These are phyloP conservation scores for Pristionchus entomophagus DNA, from an alignment of 2,888 invertebrate species.

Conservation along the genomic window DNA sequence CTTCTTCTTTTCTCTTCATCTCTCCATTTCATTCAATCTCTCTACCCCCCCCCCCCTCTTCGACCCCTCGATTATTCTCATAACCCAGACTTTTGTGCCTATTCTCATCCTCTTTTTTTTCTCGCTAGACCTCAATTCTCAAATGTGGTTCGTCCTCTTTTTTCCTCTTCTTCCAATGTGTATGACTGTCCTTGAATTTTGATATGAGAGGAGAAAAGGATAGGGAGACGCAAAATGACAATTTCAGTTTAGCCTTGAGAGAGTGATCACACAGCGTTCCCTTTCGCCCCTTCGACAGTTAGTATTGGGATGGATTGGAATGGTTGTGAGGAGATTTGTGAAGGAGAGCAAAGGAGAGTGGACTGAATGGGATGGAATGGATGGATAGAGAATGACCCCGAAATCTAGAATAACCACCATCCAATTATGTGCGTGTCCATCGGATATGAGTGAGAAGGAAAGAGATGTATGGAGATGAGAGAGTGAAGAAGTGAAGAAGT, in stretches of 20 bases:
- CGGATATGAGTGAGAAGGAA: constrained; percentile 8
- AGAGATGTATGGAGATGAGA: background rate
- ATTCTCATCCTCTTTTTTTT: constrained; percentile 3
- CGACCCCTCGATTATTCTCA: constrained; percentile 36
- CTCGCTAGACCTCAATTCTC: background rate
- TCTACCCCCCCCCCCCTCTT: constrained; percentile 18
- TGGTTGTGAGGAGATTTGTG: constrained; percentile 19
- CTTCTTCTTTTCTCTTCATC: constrained; percentile 21
- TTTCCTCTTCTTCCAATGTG: background rate
- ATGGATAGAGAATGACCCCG: constrained; percentile 33
- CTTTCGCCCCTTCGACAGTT: background rate
- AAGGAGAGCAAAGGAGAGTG: background rate
- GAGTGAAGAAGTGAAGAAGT: too few relatives aligned
- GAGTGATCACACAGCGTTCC: constrained; percentile 13
- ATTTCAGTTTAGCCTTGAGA: constrained; percentile 47
- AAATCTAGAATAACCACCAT: constrained; percentile 35
- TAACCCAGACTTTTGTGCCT: background rate
- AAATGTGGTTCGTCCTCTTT: background rate
- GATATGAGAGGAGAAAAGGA: background rate
- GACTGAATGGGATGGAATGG: background rate
- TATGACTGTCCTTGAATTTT: constrained; percentile 36
- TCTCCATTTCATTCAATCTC: constrained; percentile 22
- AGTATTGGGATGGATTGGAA: constrained; percentile 11
- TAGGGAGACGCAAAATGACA: background rate
- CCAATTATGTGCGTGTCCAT: constrained; percentile 14